Base-by-base conservation (phyloP, 2,113 vertebrate genomes). In the Coryphaenoides rupestris region DNA sequence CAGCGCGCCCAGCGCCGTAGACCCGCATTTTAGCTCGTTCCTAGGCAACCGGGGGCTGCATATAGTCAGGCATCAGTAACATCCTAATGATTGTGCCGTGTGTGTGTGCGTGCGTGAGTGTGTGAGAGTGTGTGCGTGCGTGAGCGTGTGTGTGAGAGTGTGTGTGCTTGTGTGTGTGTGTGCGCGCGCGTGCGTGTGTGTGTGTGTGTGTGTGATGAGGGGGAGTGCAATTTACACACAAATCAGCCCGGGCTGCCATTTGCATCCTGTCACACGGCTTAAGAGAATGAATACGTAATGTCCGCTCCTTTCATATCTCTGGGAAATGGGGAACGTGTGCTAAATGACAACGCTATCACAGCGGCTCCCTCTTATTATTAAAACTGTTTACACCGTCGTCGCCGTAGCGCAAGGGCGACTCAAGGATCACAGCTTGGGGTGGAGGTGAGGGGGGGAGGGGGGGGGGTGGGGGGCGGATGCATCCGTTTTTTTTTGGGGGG, bases 21-120 rank as follows among this genome's bases (percentile, higher is more conserved):
- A 85, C 77, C 82, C 77, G 61, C 86, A 87, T 90, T 88, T 89
- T 84, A 86, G 84, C 85, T 80, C 78, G 90, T 92, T 88, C 76
- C 90, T 86, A 88, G 83, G 90, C 90, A 92, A 91, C 90, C 82
- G 46, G 82, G n/a, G 26, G 59, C 83, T 80, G 87, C 87, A 83
- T 87, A 88, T 79, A 90, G 86, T 89, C 85, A 89, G 84, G 85
- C 88, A 89, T 91, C 89, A 89, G 88, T 90, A 87, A 89, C 85
- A 81, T 89, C 86, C 82, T 88, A 90, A 90, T 90, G 88, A 90
- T 82, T 82, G 80, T 84, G 86, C 81, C 6, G 26, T 28, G 26
- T 28, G 26, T 28, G 26, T 28, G 26, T 28, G 26, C 6, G 26
- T 28, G 26, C 6, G 26, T 28, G 26, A 4, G 26, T 28, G 26